Evolutionary conservation across 2,113 vertebrate genomes (phyloP).

Genomic region (Carassius gibelio): DNA sequence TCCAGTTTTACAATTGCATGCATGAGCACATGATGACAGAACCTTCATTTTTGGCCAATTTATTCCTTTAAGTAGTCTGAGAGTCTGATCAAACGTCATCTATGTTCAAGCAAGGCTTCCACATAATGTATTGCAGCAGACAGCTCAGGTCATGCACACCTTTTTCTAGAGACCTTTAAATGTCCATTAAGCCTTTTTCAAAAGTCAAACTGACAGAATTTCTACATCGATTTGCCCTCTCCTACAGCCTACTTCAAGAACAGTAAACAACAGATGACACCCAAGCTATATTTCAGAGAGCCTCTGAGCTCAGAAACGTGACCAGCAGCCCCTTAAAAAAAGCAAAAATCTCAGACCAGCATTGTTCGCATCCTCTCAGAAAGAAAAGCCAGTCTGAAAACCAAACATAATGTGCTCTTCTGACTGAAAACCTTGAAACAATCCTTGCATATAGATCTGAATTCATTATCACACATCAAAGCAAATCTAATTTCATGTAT

Average conservation of each 20-base stretch:
- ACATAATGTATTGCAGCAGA: background rate
- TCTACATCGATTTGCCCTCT: background rate
- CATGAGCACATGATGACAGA: background rate
- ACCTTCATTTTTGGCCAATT: too few relatives aligned
- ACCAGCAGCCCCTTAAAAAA: background rate
- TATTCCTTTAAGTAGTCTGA: background rate
- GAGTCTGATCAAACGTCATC: background rate
- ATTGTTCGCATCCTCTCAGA: background rate
- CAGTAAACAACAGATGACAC: constrained; percentile 31
- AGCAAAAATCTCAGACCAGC: constrained; percentile 9
- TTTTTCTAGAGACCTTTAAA: background rate
- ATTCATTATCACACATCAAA: constrained; percentile 6
- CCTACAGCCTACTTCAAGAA: constrained; percentile 2
- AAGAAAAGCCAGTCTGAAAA: background rate
- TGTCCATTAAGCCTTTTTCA: constrained; percentile 11
- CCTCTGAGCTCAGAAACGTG: constrained; percentile 11
- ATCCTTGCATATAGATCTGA: background rate
- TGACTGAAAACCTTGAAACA: background rate
- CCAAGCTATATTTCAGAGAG: constrained; percentile 3
- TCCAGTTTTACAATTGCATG: background rate
- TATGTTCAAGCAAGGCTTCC: background rate
- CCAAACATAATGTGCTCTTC: background rate
- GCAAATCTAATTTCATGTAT: constrained; percentile 22
- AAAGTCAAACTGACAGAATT: constrained; percentile 13
- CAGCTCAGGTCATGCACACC: background rate